phyloP scores from a whole-genome alignment of 2,113 vertebrate genomes.

The Furnarius figulus region DNA sequence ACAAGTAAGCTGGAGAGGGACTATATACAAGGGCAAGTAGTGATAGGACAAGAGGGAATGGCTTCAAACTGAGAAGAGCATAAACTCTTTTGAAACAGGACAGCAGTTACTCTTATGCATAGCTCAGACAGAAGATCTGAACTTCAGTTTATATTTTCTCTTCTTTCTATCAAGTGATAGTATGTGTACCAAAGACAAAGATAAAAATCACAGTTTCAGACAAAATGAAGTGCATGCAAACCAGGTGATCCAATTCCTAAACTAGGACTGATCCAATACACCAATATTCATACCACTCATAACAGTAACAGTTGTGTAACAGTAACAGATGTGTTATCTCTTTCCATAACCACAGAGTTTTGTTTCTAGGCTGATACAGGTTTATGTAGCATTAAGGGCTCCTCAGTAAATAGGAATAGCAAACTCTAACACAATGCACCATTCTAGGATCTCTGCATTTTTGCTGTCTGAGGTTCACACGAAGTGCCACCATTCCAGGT shows the following conservation, averaged over 20 bases:
- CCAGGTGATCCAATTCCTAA: neutral
- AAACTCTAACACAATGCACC: neutral
- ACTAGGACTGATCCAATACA: neutral
- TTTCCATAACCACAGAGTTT: neutral
- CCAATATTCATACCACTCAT: neutral
- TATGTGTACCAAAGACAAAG: neutral
- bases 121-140: neutral
- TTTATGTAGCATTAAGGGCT: neutral
- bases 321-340: neutral
- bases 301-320: neutral
- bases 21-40: neutral
- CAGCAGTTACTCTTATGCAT: neutral
- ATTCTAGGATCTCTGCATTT: neutral
- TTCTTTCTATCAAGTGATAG: neutral
- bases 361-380: neutral
- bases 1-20: neutral
- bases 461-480: neutral
- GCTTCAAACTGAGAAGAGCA: neutral
- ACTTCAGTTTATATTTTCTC: neutral
- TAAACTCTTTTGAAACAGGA: neutral
- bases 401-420: neutral
- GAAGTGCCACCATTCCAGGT: neutral
- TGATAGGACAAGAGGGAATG: too few species aligned
- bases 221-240: neutral
- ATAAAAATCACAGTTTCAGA: neutral